phyloP scores from a whole-genome alignment of 2,888 invertebrate species.

The Linnaemya vulpina region DNA sequence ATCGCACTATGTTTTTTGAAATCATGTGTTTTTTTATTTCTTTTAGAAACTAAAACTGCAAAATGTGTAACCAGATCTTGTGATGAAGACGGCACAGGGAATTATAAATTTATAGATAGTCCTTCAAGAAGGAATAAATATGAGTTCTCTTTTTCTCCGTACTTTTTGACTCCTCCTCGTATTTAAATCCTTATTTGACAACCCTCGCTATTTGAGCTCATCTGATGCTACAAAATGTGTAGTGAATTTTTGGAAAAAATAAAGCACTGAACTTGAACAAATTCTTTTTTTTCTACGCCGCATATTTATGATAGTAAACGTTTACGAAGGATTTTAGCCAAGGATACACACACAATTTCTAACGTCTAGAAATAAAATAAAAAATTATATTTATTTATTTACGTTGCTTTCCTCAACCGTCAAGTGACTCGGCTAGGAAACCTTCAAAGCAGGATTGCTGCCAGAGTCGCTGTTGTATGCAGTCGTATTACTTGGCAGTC shows the following conservation, averaged over 20 bases:
- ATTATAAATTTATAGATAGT: too few relatives aligned
- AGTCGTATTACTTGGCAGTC: slow-evolving; percentile 11
- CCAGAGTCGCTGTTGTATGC: neutral
- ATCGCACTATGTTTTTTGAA: too few relatives aligned
- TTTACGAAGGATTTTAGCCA: slow-evolving; percentile 28
- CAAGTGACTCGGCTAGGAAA: slow-evolving; percentile 11
- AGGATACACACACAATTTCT: neutral
- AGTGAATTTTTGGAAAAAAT: slow-evolving; percentile 1
- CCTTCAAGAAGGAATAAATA: too few relatives aligned
- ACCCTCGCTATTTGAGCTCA: neutral
- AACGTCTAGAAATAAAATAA: slow-evolving; percentile 29
- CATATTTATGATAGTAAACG: slow-evolving; percentile 8
- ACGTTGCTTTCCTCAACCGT: slow-evolving; percentile 14
- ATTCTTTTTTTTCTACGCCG: slow-evolving; percentile 27
- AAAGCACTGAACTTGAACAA: slow-evolving; percentile 39
- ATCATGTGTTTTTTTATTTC: too few relatives aligned
- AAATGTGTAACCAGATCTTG: too few relatives aligned
- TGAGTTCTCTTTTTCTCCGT: neutral
- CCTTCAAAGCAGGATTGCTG: neutral
- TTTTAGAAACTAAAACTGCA: too few relatives aligned
- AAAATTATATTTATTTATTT: slow-evolving; percentile 14
- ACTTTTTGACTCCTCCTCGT: neutral
- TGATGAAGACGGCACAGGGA: too few relatives aligned
- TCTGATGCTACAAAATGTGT: neutral
- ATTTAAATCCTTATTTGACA: neutral